A percentile compares a stretch with the other conserved stretches of the same genome.
These are phyloP conservation scores for Acropternis orthonyx DNA, from an alignment of 2,797 vertebrate genomes.

Conservation along the genomic window DNA sequence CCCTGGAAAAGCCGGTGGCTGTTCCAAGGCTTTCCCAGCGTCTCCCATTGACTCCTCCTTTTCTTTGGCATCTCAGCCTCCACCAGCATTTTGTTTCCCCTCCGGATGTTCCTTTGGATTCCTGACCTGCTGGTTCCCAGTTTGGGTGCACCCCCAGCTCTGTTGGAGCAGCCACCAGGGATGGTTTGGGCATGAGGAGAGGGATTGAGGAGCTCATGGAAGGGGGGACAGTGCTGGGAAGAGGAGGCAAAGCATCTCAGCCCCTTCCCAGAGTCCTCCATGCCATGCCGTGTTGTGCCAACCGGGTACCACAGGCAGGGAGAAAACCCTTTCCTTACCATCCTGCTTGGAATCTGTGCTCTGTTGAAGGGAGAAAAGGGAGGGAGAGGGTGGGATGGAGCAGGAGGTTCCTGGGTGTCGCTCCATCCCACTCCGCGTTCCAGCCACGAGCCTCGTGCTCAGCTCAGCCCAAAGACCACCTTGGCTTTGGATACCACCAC, in stretches of 20 bases:
- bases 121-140: neutral
- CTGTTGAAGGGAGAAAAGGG: neutral
- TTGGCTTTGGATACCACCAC: neutral
- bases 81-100: neutral
- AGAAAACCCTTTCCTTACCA: neutral
- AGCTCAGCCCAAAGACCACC: neutral
- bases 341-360: neutral
- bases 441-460: neutral
- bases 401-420: neutral
- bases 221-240: neutral
- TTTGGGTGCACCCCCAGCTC: neutral
- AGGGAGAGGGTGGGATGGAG: neutral
- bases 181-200: neutral
- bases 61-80: neutral
- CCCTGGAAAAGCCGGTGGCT: neutral
- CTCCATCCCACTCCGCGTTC: neutral
- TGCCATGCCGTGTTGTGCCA: no score
- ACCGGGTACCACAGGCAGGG: neutral
- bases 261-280: neutral
- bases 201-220: neutral
- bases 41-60: neutral
- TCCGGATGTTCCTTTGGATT: neutral
- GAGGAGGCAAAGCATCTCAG: neutral
- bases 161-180: no score
- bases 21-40: neutral